Conservation (phyloP, 2,797 vertebrate species). For the Lophius americanus region DNA sequence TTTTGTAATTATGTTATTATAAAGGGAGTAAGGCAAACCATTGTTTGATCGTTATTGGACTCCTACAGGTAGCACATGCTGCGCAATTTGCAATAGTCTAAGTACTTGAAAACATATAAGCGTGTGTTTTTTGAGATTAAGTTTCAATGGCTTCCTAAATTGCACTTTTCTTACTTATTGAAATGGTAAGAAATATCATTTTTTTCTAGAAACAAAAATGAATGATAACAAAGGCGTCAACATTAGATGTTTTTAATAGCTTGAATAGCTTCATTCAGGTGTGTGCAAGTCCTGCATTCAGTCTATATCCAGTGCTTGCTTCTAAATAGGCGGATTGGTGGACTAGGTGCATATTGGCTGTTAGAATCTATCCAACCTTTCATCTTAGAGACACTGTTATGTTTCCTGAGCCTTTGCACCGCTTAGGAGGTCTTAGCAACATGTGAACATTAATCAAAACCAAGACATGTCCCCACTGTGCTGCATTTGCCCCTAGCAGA, state of each 20-base stretch:
- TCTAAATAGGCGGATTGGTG: conserved; percentile 37
- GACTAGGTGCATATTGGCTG: conserved; percentile 30
- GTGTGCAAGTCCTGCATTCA: background rate
- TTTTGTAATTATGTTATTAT: conserved; percentile 53
- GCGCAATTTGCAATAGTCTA: conserved; percentile 36
- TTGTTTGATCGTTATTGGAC: conserved; percentile 67
- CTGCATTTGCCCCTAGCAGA: conserved; percentile 27
- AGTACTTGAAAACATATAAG: conserved; percentile 43
- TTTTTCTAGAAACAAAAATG: background rate
- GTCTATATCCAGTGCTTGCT: conserved; percentile 25
- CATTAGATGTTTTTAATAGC: conserved; percentile 6
- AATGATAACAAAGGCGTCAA: background rate
- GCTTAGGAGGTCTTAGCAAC: conserved; percentile 51
- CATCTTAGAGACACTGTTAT: conserved; percentile 35
- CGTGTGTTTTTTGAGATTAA: conserved; percentile 7
- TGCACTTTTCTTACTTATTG: background rate
- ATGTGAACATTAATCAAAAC: conserved; percentile 63
- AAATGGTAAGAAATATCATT: too few species aligned
- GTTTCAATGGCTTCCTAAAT: conserved; percentile 15
- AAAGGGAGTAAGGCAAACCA: conserved; percentile 64
- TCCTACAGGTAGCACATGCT: conserved; percentile 63
- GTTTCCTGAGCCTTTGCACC: conserved; percentile 39
- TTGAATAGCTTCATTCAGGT: background rate
- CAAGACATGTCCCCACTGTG: conserved; percentile 41
- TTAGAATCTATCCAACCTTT: conserved; percentile 59